Conservation (phyloP, 2,797 vertebrate genomes). For the Pangasius djambal region DNA sequence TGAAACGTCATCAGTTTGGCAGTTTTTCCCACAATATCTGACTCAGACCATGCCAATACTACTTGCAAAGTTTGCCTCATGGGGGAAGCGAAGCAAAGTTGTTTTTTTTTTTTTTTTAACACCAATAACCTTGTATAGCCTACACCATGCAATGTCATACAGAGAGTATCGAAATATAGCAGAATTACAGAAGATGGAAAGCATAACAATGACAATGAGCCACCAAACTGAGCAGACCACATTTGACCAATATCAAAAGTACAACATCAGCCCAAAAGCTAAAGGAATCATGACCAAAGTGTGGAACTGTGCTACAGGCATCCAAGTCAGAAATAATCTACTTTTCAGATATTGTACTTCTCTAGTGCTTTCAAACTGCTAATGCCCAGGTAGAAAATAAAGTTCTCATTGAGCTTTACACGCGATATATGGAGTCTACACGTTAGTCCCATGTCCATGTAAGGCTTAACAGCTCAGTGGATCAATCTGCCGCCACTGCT, state of each 20-base stretch:
- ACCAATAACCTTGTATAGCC: neutral
- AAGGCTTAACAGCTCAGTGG: constrained; percentile 6
- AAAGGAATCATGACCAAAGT: neutral
- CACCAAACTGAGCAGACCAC: neutral
- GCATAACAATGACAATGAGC: neutral
- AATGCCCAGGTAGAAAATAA: neutral
- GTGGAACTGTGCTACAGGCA: neutral
- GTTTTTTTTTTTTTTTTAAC: neutral
- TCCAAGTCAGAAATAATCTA: neutral
- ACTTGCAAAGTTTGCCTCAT: neutral
- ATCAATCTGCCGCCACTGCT: neutral
- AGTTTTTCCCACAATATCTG: neutral
- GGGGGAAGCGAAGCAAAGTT: neutral
- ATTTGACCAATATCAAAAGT: neutral
- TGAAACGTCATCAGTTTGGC: neutral
- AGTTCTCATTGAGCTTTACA: neutral
- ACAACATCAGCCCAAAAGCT: neutral
- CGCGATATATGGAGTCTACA: neutral
- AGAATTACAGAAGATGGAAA: neutral
- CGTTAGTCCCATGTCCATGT: neutral
- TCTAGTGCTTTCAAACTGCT: neutral
- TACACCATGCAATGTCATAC: too few species aligned
- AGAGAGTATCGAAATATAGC: neutral
- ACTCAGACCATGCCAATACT: neutral
- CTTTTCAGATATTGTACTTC: neutral